Evolutionary conservation across 1,140 invertebrate species (phyloP).

Genomic region (Diprion similis): DNA sequence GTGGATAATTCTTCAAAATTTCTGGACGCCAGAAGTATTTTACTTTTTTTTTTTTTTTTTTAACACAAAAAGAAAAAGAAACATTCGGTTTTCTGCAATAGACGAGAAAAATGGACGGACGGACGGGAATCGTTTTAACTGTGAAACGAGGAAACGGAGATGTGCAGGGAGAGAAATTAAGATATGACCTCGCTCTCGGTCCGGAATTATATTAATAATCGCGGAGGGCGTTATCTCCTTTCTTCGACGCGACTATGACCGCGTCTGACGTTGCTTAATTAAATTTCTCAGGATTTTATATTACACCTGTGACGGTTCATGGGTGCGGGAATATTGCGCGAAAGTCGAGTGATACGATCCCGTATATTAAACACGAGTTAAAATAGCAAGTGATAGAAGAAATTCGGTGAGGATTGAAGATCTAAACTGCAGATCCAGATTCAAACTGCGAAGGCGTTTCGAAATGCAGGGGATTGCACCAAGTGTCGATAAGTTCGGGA

Average conservation of each 20-base stretch:
- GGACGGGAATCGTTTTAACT: slow-evolving; percentile 27
- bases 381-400: too few relatives aligned
- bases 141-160: neutral
- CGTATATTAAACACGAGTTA: too few relatives aligned
- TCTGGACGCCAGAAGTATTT: slow-evolving; percentile 6
- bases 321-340: too few relatives aligned
- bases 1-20: slow-evolving; percentile 18
- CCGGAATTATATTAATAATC: slow-evolving; percentile 54
- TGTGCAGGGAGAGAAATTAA: slow-evolving; percentile 35
- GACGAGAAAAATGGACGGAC: neutral
- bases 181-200: slow-evolving; percentile 38
- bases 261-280: slow-evolving; percentile 43
- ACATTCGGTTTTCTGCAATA: neutral
- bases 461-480: neutral
- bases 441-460: too few relatives aligned
- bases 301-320: slow-evolving; percentile 22
- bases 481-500: neutral
- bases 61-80: slow-evolving; percentile 12
- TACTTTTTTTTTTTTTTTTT: neutral
- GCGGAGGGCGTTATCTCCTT: slow-evolving; percentile 25
- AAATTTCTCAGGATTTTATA: slow-evolving; percentile 51
- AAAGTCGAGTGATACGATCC: too few relatives aligned
- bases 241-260: slow-evolving; percentile 20
- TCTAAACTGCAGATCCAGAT: too few relatives aligned
- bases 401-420: too few relatives aligned